phyloP scores from a whole-genome alignment of 2,797 vertebrate species.

The Ambastaia sidthimunki region DNA sequence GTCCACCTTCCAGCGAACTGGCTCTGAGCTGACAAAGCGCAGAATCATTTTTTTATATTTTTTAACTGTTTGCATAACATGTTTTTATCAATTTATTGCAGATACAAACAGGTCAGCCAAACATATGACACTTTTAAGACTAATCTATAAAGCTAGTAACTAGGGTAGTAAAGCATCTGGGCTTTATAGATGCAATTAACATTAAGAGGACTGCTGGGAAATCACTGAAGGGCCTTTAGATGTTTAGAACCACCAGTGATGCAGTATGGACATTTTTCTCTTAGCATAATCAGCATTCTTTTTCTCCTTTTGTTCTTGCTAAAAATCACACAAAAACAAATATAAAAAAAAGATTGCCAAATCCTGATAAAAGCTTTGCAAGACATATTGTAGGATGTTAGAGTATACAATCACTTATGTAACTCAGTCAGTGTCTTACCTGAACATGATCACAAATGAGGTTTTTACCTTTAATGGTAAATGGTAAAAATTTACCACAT shows the following conservation, averaged over 20 bases:
- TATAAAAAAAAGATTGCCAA: too few species aligned
- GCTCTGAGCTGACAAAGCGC: not conserved
- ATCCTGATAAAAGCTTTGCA: too few species aligned
- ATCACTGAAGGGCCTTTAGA: conserved; percentile 31
- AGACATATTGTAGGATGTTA: too few species aligned
- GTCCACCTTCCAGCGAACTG: conserved; percentile 58
- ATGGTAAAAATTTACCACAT: too few species aligned
- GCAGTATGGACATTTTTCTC: not conserved
- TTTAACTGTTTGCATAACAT: too few species aligned
- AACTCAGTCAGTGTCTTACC: too few species aligned
- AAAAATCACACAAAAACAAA: too few species aligned
- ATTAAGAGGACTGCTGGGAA: conserved; percentile 38
- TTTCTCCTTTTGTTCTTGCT: not conserved
- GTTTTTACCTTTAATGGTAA: too few species aligned
- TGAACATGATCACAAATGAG: too few species aligned
- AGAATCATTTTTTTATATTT: conserved; percentile 16
- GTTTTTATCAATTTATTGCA: not conserved
- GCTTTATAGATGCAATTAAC: conserved; percentile 6
- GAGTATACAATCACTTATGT: too few species aligned
- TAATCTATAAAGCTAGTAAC: conserved; percentile 5
- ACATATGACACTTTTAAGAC: conserved; percentile 13
- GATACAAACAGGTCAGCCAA: not conserved
- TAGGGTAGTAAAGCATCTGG: conserved; percentile 23
- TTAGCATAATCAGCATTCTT: not conserved
- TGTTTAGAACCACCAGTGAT: conserved; percentile 3